Conservation (phyloP, 2,113 vertebrate species). For the Picathartes gymnocephalus region DNA sequence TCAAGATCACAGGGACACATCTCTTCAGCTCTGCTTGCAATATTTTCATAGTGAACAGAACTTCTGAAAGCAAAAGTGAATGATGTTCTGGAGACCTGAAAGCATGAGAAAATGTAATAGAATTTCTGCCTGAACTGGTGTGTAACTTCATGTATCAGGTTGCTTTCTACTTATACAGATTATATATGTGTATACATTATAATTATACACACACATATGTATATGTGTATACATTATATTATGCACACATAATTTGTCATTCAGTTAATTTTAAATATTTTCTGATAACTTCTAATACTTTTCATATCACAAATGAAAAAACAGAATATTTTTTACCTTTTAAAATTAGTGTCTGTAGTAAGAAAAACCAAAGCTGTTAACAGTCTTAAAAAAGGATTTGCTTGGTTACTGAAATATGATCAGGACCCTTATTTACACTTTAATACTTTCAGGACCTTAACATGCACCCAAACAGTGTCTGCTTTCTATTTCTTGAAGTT, state of each 20-base stretch:
- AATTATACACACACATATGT: too few relatives aligned
- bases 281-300: neutral
- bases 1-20: neutral
- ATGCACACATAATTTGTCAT: neutral
- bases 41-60: neutral
- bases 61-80: neutral
- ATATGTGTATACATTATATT: neutral
- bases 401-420: neutral
- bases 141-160: neutral
- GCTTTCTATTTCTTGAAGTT: neutral
- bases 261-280: neutral
- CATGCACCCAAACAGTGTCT: neutral
- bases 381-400: neutral
- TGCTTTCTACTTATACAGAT: neutral
- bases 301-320: neutral
- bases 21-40: neutral
- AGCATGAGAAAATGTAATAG: neutral
- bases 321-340: neutral
- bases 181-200: neutral
- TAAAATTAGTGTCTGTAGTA: neutral
- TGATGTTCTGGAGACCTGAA: neutral
- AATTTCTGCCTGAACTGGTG: neutral
- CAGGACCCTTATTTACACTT: neutral
- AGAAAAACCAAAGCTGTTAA: neutral
- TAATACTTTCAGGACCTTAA: neutral